phyloP scores from a whole-genome alignment of 2,113 vertebrate species.

The Hiodon alosoides region DNA sequence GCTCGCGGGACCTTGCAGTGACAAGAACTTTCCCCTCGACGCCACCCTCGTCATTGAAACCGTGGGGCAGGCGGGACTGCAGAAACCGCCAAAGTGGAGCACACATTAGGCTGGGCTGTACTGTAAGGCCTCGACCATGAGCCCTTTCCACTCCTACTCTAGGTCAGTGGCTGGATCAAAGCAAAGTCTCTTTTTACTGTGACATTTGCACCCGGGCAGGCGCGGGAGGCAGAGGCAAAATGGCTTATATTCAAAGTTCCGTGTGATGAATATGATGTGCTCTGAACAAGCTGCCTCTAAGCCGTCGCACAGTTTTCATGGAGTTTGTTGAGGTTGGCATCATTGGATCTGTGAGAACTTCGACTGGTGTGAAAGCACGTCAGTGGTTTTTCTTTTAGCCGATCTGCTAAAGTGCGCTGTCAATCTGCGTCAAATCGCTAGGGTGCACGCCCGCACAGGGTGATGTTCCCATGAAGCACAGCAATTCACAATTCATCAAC shows the following conservation, averaged over 20 bases:
- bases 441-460: too few species aligned
- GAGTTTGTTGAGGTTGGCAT: too few species aligned
- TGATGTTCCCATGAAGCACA: too few species aligned
- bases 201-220: neutral
- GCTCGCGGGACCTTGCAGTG: neutral
- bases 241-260: too few species aligned
- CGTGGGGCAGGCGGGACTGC: neutral
- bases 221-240: neutral
- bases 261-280: neutral
- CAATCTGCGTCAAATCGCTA: too few species aligned
- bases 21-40: slow-evolving; percentile 6
- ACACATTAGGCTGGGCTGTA: neutral
- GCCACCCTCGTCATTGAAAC: neutral
- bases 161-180: neutral
- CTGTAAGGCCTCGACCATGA: neutral
- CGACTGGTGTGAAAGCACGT: too few species aligned
- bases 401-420: too few species aligned
- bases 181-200: neutral
- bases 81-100: neutral
- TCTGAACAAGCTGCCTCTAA: too few species aligned
- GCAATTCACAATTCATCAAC: too few species aligned
- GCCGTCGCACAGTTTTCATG: too few species aligned
- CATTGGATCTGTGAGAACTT: too few species aligned
- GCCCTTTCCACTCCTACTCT: neutral
- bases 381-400: too few species aligned